A percentile compares a stretch with the other conserved stretches of the same genome.
phyloP scores from a whole-genome alignment of 2,113 vertebrate species.

The Rhineura floridana region DNA sequence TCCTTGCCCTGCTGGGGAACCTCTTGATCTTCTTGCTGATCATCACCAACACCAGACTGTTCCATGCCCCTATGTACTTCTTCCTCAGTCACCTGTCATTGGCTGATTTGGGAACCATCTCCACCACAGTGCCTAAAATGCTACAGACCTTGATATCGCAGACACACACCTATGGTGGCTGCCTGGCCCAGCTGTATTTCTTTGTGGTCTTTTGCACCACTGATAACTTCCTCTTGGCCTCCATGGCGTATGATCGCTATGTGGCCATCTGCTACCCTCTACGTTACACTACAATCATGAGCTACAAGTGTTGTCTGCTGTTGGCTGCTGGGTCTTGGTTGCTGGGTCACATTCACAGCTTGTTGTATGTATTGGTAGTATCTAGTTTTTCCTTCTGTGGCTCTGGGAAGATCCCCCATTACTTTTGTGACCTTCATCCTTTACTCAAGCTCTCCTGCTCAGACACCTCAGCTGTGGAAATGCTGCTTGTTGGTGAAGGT shows the following conservation, averaged over 20 bases:
- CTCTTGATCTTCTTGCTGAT: constrained; percentile 48
- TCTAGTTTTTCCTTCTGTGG: background rate
- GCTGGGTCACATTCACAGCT: background rate
- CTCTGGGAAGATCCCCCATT: constrained; percentile 42
- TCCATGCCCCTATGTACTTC: constrained; percentile 48
- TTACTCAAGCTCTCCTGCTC: constrained; percentile 62
- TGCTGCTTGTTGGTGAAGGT: constrained; percentile 5
- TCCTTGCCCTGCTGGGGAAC: constrained; percentile 44
- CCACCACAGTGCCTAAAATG: constrained; percentile 49
- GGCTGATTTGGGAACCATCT: constrained; percentile 45
- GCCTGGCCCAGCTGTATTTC: constrained; percentile 52
- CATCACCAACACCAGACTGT: constrained; percentile 5
- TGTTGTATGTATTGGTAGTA: background rate
- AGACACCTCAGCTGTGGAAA: background rate
- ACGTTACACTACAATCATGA: constrained; percentile 50
- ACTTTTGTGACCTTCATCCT: constrained; percentile 56
- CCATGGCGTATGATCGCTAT: constrained; percentile 55
- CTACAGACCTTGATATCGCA: constrained; percentile 30
- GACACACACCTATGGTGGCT: constrained; percentile 16
- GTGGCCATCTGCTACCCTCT: constrained; percentile 52
- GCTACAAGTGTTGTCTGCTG: constrained; percentile 6
- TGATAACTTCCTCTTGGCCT: constrained; percentile 48
- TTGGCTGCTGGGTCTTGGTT: constrained; percentile 27
- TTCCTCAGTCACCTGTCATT: constrained; percentile 46
- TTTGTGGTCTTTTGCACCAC: constrained; percentile 40